Percentiles rank a stretch among this genome's conserved stretches.
Evolutionary conservation across 92 coral and sea anemone genomes (phyloP).

Genomic region (Montipora capitata): DNA sequence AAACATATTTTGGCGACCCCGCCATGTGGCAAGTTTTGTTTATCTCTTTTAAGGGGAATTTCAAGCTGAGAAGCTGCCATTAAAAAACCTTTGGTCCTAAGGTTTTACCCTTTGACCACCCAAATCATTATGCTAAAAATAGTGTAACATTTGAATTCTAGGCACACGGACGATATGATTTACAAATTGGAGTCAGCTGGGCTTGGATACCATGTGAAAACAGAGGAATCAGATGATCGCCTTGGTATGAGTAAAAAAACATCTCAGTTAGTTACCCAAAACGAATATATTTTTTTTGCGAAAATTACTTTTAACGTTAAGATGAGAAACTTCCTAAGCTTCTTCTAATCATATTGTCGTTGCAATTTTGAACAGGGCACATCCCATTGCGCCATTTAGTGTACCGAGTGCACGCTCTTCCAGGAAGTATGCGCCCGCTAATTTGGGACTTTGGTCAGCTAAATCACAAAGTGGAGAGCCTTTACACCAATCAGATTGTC

Average conservation of each 20-base stretch:
- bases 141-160: neutral
- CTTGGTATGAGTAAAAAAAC: slow-evolving; percentile 63
- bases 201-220: slow-evolving; percentile 87
- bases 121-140: too few species aligned
- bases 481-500: slow-evolving; percentile 87
- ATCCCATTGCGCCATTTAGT: slow-evolving; percentile 94
- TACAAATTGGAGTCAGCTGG: slow-evolving; percentile 91
- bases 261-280: too few species aligned
- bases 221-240: slow-evolving; percentile 86
- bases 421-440: slow-evolving; percentile 91
- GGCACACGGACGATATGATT: slow-evolving; percentile 93
- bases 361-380: slow-evolving; percentile 60
- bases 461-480: slow-evolving; percentile 82
- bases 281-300: too few species aligned
- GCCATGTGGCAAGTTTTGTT: too few species aligned
- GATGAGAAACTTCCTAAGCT: too few species aligned
- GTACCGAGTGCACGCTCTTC: slow-evolving; percentile 92
- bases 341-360: neutral
- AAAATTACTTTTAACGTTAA: too few species aligned
- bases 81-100: too few species aligned
- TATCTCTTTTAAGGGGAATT: too few species aligned
- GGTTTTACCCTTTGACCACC: too few species aligned
- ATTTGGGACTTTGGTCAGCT: slow-evolving; percentile 97
- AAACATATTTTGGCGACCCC: too few species aligned
- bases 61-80: too few species aligned